Base-by-base conservation (phyloP, 2,113 vertebrate genomes). In the Ophiodon elongatus region DNA sequence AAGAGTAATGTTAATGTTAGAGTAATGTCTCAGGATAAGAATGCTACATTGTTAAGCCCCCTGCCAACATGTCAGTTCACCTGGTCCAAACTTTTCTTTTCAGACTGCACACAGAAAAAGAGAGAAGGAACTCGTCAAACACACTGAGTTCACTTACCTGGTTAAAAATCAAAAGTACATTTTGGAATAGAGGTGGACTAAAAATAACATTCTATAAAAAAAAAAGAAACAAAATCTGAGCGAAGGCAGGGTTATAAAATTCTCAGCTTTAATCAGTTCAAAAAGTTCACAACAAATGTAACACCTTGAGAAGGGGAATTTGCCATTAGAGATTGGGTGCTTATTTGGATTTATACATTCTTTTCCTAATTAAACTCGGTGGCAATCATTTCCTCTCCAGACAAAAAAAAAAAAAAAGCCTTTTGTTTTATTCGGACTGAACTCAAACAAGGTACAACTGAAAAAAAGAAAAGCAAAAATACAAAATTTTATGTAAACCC, bases 401-500 rank as follows among this genome's bases (percentile, higher is more conserved):
- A 92, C 73, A 88, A 88, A 88, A 87, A 50, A 21, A 45, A 50
- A 21, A 54, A n/a, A 54, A 54, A 91, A 89, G 72, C 81, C 65
- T 84, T 90, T 91, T 85, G 82, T 89, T 89, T 93, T 88, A 92
- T 94, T 92, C 93, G 90, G 84, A 93, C 90, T 89, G 82, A 94
- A 94, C 88, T 91, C 71, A 85, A 79, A 89, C 82, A 74, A 91
- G 84, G 75, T 89, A 91, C 82, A 93, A 93, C 89, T 83, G 69
- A 92, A 93, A 91, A 92, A 91, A 93, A n/a, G n/a, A 92, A 93
- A 92, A 88, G 90, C 80, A 94, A 94, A 92, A 92, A 91, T 94
- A 94, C 85, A 94, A 94, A 97, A 97, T 96, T 95, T 97, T 98
- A 98, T 98, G 98, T 99, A 99, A 99, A 99, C 98, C 96, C 96